Evolutionary conservation across 2,888 invertebrate species (phyloP).

Genomic region (Drosophila quinaria): DNA sequence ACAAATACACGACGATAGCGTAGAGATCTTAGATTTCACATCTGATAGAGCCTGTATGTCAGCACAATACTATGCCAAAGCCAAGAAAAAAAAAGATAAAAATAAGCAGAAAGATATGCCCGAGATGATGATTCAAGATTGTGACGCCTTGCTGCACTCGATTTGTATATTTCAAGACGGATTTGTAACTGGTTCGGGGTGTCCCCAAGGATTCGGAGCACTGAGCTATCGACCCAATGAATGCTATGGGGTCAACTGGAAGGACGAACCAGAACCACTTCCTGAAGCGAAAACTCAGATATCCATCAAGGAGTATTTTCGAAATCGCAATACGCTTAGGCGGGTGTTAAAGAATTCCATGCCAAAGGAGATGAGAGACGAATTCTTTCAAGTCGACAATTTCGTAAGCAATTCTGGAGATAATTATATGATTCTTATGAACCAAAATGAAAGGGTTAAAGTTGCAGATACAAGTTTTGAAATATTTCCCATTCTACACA

Average conservation of each 20-base stretch:
- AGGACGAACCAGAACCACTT: not conserved
- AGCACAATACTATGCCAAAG: conserved; percentile 7
- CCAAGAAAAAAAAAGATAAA: not conserved
- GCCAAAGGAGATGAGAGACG: conserved; percentile 15
- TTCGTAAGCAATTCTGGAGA: conserved; percentile 31
- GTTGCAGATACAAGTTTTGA: conserved; percentile 29
- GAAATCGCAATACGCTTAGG: conserved; percentile 59
- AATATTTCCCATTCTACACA: conserved; percentile 54
- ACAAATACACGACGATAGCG: conserved; percentile 52
- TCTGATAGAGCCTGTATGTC: conserved; percentile 72
- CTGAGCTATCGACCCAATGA: conserved; percentile 71
- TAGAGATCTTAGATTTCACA: conserved; percentile 50
- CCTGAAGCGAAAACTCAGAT: conserved; percentile 23
- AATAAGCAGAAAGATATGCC: conserved; percentile 5
- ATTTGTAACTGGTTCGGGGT: conserved; percentile 63
- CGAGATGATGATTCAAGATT: conserved; percentile 4
- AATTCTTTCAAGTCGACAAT: conserved; percentile 49
- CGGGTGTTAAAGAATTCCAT: conserved; percentile 51
- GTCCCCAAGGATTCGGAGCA: conserved; percentile 71
- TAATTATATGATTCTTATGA: conserved; percentile 62
- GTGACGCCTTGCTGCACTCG: conserved; percentile 70
- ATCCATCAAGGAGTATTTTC: conserved; percentile 62
- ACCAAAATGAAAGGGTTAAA: conserved; percentile 51
- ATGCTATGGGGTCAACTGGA: conserved; percentile 77
- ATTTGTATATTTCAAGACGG: conserved; percentile 73